Conservation (phyloP, 1,140 invertebrate genomes). For the Steinernema khuongi region DNA sequence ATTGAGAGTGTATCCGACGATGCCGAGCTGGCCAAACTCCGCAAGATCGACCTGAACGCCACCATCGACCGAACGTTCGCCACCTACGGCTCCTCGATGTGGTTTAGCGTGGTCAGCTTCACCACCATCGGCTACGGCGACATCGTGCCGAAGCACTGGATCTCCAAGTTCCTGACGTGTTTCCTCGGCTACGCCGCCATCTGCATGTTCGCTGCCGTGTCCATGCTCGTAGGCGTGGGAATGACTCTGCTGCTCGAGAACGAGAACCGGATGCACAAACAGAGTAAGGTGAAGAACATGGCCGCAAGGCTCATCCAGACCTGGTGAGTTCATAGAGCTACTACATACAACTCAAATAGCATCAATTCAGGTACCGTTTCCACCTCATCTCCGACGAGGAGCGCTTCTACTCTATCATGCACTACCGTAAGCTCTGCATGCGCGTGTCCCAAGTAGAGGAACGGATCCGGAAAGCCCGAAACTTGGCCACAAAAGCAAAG, state of each 20-base stretch:
- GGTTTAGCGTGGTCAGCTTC: constrained; percentile 43
- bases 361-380: constrained; percentile 18
- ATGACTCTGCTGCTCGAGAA: constrained; percentile 46
- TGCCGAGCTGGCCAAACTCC: neutral
- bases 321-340: constrained; percentile 34
- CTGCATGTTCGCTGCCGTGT: constrained; percentile 45
- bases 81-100: constrained; percentile 40
- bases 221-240: constrained; percentile 44
- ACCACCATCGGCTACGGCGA: constrained; percentile 45
- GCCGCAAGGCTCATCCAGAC: constrained; percentile 43
- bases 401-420: neutral
- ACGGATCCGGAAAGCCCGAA: constrained; percentile 19
- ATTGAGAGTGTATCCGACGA: constrained; percentile 25
- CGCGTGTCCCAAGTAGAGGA: constrained; percentile 27
- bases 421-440: constrained; percentile 24
- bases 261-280: constrained; percentile 38
- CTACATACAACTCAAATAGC: constrained; percentile 6
- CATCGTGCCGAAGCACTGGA: constrained; percentile 42
- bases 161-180: constrained; percentile 41
- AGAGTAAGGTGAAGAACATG: constrained; percentile 35
- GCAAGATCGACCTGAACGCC: neutral
- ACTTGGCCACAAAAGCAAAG: constrained; percentile 24
- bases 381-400: constrained; percentile 27
- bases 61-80: constrained; percentile 23
- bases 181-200: constrained; percentile 39